A percentile compares a stretch with the other conserved stretches of the same genome.
These are phyloP conservation scores for Drosophila bocki DNA, from an alignment of 1,140 invertebrate genomes.

Conservation along the genomic window DNA sequence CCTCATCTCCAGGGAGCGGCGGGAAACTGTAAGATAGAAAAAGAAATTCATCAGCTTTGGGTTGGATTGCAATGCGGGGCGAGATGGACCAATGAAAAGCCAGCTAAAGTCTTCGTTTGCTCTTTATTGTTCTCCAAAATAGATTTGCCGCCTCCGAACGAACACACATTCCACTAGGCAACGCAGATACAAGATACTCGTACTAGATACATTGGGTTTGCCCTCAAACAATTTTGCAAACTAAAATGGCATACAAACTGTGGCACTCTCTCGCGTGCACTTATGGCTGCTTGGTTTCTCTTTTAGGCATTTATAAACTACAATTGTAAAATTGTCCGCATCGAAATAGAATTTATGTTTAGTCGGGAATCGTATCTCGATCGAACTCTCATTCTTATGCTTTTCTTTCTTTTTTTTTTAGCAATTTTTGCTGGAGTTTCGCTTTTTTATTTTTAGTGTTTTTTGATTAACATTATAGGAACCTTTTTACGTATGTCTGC, in stretches of 20 bases:
- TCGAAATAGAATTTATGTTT: constrained; percentile 66
- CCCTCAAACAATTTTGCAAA: constrained; percentile 71
- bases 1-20: constrained; percentile 92
- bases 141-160: constrained; percentile 68
- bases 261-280: constrained; percentile 27
- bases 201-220: constrained; percentile 40
- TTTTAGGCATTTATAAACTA: constrained; percentile 60
- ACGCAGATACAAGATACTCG: constrained; percentile 65
- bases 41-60: not conserved
- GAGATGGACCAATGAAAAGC: constrained; percentile 14
- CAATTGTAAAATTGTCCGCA: constrained; percentile 77
- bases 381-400: constrained; percentile 14
- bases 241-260: constrained; percentile 66
- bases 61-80: not conserved
- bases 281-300: constrained; percentile 25
- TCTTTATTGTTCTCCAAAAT: constrained; percentile 81
- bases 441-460: constrained; percentile 42
- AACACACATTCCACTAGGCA: constrained; percentile 41
- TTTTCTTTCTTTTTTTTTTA: constrained; percentile 18
- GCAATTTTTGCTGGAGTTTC: constrained; percentile 39
- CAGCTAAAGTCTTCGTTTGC: constrained; percentile 66
- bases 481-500: constrained; percentile 80
- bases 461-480: constrained; percentile 84
- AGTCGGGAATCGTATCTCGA: constrained; percentile 35
- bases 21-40: constrained; percentile 86